A percentile compares a stretch with the other conserved stretches of the same genome.
phyloP scores from a whole-genome alignment of 2,888 invertebrate genomes.

The Myopa tessellatipennis region DNA sequence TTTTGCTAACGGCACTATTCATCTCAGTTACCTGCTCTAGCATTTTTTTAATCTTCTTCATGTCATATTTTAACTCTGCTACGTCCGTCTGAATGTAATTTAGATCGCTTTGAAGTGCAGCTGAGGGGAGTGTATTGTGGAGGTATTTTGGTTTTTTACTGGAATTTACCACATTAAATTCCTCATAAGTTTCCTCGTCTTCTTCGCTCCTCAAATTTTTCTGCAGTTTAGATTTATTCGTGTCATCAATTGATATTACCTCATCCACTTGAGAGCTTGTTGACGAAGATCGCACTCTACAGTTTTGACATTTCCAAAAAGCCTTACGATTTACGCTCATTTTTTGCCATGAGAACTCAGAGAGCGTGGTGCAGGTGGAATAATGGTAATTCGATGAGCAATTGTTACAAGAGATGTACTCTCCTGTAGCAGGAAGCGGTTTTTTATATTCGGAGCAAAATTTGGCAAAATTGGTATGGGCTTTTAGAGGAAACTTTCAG shows the following conservation, averaged over 20 bases:
- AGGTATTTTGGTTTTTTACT: not conserved
- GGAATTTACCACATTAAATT: not conserved
- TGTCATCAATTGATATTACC: not conserved
- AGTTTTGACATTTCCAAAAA: constrained; percentile 6
- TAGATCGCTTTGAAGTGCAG: not conserved
- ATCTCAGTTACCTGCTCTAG: not conserved
- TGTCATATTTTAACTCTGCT: constrained; percentile 5
- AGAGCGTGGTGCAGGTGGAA: constrained; percentile 7
- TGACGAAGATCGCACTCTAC: not conserved
- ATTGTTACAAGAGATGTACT: constrained; percentile 7
- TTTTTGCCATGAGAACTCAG: constrained; percentile 4
- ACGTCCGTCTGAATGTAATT: not conserved
- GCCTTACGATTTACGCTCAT: constrained; percentile 12
- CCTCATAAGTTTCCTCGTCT: not conserved
- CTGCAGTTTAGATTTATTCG: not conserved
- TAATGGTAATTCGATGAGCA: constrained; percentile 4
- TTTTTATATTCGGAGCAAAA: not conserved
- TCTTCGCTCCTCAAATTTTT: not conserved
- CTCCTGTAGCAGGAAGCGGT: not conserved
- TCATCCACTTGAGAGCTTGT: not conserved
- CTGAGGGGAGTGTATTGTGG: not conserved
- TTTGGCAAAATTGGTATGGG: too few species aligned
- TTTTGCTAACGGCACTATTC: not conserved
- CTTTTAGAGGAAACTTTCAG: too few species aligned
- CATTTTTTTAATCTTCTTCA: constrained; percentile 2